phyloP scores from a whole-genome alignment of 1,140 invertebrate genomes.

The Drosophila burlai region DNA sequence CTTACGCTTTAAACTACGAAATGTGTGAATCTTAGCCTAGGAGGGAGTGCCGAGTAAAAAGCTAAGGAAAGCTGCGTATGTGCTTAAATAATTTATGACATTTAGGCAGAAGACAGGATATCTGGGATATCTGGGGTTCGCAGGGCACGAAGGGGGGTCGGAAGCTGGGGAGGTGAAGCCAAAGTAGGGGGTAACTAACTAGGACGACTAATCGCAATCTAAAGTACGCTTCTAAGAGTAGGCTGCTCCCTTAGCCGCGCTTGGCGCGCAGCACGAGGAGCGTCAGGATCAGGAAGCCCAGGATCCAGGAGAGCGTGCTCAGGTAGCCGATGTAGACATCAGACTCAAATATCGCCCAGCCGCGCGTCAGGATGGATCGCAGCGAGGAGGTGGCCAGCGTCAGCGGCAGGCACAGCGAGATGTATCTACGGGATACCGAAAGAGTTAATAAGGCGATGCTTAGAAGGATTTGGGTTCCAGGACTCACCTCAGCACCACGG shows the following conservation, averaged over 20 bases:
- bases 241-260: constrained; percentile 86
- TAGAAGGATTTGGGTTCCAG: no score
- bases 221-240: constrained; percentile 61
- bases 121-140: background rate
- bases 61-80: constrained; percentile 53
- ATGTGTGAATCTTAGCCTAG: constrained; percentile 70
- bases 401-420: constrained; percentile 94
- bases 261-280: constrained; percentile 92
- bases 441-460: background rate
- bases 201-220: constrained; percentile 64
- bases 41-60: constrained; percentile 45
- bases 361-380: constrained; percentile 94
- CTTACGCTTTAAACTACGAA: constrained; percentile 71
- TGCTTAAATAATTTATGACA: constrained; percentile 83
- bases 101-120: constrained; percentile 32
- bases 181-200: constrained; percentile 35
- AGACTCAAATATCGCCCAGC: constrained; percentile 93
- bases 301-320: constrained; percentile 94
- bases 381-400: constrained; percentile 96
- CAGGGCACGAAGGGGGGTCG: background rate
- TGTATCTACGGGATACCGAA: constrained; percentile 85
- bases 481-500: constrained; percentile 88
- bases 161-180: constrained; percentile 22
- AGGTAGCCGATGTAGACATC: constrained; percentile 96
- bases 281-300: constrained; percentile 93